Evolutionary conservation across 2,113 vertebrate species (phyloP), one percentile per base, ranked within the genome.

Genomic region (Tragelaphus imberbis): DNA sequence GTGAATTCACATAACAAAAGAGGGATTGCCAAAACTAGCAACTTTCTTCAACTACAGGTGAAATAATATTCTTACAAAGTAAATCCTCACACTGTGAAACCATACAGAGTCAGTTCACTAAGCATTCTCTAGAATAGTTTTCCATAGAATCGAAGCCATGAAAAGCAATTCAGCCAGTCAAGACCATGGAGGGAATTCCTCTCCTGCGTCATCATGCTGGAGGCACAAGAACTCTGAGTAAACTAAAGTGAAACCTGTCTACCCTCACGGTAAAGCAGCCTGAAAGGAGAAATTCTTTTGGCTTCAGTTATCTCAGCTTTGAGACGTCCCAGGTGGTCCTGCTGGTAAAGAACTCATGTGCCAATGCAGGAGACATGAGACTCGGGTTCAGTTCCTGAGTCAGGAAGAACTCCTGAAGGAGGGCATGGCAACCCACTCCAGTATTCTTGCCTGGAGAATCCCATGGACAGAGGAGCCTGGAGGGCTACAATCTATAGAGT

Each of bases 51-150:
- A 95, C 79, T 91, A 95, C 92, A 98, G 90, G 94, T 95, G 97
- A 92, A 97, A 96, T 96, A 92, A 97, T 97, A 95, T 81, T 97
- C 86, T 94, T 91, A 77, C 58, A 84, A 58, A 95, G 96, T 84
- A 97, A 95, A 94, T 80, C 82, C 58, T 98, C 91, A 91, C 77
- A 95, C 95, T 71, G 84, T 81, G 94, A 96, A 98, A 96, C 92
- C 71, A 90, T 17, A 88, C 95, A 91, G 81, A 89, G 61, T 95
- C 65, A 92, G 88, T 80, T 97, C 65, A 80, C 91, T 82, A 92
- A 81, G 80, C 0, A 0, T 53, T 91, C 95, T 96, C 89, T 79
- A 25, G 87, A 81, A 96, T 23, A 75, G 75, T 86, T 91, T 84
- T 93, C 82, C 84, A 56, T 33, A 81, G 89, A 79, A 77, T 14